phyloP scores from a whole-genome alignment of 2,888 invertebrate species.

The Phasia obesa region DNA sequence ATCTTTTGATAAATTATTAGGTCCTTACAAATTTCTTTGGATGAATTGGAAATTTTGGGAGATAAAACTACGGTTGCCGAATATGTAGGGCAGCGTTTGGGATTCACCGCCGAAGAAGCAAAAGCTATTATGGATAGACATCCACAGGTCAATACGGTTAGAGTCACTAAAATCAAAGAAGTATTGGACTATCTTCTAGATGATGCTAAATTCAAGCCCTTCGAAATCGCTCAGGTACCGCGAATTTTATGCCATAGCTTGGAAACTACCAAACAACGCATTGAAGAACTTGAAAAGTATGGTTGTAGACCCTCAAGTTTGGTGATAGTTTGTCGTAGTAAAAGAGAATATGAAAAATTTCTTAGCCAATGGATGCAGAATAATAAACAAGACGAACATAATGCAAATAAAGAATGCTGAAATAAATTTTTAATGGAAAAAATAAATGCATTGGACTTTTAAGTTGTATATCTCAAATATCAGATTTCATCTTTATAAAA shows the following conservation, averaged over 20 bases:
- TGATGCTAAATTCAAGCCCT: slow-evolving; percentile 83
- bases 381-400: neutral
- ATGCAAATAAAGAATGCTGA: neutral
- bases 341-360: slow-evolving; percentile 84
- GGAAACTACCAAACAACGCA: slow-evolving; percentile 84
- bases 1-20: slow-evolving; percentile 73
- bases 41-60: slow-evolving; percentile 83
- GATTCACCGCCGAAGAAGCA: slow-evolving; percentile 82
- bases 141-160: slow-evolving; percentile 84
- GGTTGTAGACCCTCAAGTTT: slow-evolving; percentile 83
- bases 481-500: too few relatives aligned
- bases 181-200: slow-evolving; percentile 84
- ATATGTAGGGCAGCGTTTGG: slow-evolving; percentile 84
- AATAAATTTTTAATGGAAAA: too few relatives aligned
- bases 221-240: slow-evolving; percentile 84
- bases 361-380: slow-evolving; percentile 79
- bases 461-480: too few relatives aligned
- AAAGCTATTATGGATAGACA: slow-evolving; percentile 83
- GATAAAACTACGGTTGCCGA: slow-evolving; percentile 83
- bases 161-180: slow-evolving; percentile 85
- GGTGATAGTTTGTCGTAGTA: slow-evolving; percentile 84
- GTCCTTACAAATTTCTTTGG: slow-evolving; percentile 78
- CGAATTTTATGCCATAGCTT: slow-evolving; percentile 84
- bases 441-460: too few relatives aligned
- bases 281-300: slow-evolving; percentile 83